These are phyloP conservation scores for Epizoanthus scotinus DNA, from an alignment of 92 coral and sea anemone species.

Conservation along the genomic window DNA sequence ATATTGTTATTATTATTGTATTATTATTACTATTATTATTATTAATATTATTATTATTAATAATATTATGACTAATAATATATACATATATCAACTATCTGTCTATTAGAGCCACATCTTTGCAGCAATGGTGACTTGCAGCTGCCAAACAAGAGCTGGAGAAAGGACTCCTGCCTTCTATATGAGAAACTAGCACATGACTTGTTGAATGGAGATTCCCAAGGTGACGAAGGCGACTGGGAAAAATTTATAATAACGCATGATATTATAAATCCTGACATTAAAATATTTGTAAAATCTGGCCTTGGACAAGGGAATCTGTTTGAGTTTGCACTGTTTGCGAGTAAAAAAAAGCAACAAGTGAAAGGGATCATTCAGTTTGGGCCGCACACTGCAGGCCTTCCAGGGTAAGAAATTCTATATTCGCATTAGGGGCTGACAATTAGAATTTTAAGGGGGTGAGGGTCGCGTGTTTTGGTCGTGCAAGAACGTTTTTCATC, in stretches of 20 bases:
- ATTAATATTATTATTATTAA: too few species aligned
- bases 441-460: too few species aligned
- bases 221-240: constrained; percentile 64
- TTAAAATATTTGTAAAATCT: constrained; percentile 47
- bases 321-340: constrained; percentile 58
- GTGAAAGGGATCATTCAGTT: constrained; percentile 72
- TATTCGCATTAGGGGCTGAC: too few species aligned
- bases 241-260: neutral
- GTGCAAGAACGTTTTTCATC: too few species aligned
- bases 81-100: neutral
- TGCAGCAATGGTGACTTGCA: neutral
- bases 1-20: too few species aligned
- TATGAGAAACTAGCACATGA: constrained; percentile 18
- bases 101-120: neutral
- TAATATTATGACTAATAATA: too few species aligned
- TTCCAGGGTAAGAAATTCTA: constrained; percentile 51
- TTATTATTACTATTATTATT: too few species aligned
- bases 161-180: constrained; percentile 50
- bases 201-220: constrained; percentile 46
- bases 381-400: constrained; percentile 74
- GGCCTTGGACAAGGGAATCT: constrained; percentile 53
- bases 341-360: constrained; percentile 46
- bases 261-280: constrained; percentile 27
- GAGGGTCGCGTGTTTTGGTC: too few species aligned
- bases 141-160: constrained; percentile 66